A percentile compares a stretch with the other conserved stretches of the same genome.
Evolutionary conservation across 2,888 invertebrate species (phyloP).

Genomic region (Synergus gifuensis): DNA sequence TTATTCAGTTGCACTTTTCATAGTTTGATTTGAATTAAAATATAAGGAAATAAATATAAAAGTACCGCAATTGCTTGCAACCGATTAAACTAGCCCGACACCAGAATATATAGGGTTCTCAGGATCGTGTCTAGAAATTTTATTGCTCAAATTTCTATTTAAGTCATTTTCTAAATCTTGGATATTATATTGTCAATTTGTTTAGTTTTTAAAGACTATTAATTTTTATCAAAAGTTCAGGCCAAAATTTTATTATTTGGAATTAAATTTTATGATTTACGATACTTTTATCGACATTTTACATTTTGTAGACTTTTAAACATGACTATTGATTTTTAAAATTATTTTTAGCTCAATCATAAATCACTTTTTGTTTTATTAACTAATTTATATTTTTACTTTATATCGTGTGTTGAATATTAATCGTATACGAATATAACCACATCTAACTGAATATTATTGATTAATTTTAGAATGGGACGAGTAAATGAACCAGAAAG

Average conservation of each 20-base stretch:
- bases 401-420: too few species aligned
- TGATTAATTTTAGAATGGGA: not conserved
- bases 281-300: not conserved
- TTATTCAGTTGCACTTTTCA: not conserved
- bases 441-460: not conserved
- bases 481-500: not conserved
- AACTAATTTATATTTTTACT: not conserved
- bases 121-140: slow-evolving; percentile 19
- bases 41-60: slow-evolving; percentile 13
- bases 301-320: not conserved
- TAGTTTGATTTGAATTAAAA: slow-evolving; percentile 2
- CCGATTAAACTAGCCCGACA: slow-evolving; percentile 19
- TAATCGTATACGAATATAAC: not conserved
- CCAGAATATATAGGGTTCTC: slow-evolving; percentile 18
- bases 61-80: slow-evolving; percentile 2
- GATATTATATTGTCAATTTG: not conserved
- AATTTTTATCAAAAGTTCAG: not conserved
- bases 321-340: not conserved
- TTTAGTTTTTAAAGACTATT: not conserved
- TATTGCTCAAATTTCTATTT: not conserved
- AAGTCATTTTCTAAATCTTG: not conserved
- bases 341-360: not conserved
- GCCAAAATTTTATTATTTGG: not conserved
- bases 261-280: not conserved
- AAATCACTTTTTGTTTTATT: not conserved